Conservation (phyloP, 2,113 vertebrate genomes). For the Gnathonemus echidnorhynchus region DNA sequence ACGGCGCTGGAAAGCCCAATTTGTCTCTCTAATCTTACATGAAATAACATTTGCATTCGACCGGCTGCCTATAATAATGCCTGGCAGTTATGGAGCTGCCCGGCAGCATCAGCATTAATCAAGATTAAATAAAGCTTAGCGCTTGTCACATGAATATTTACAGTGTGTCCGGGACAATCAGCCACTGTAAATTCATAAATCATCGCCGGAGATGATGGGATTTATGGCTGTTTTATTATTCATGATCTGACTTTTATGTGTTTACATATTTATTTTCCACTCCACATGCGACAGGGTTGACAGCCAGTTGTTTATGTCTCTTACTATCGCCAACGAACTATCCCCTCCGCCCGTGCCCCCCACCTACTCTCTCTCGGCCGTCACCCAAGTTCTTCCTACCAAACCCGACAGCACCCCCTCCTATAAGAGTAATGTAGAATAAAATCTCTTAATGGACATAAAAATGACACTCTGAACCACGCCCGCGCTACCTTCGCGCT, state of each 20-base stretch:
- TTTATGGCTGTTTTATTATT: constrained; percentile 69
- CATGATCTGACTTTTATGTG: constrained; percentile 69
- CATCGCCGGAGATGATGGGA: constrained; percentile 57
- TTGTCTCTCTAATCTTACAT: constrained; percentile 48
- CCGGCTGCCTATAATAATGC: constrained; percentile 43
- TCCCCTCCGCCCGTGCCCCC: not conserved
- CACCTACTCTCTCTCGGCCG: not conserved
- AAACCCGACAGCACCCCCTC: constrained; percentile 11
- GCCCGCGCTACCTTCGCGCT: not conserved
- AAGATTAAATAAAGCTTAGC: constrained; percentile 59
- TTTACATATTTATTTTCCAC: constrained; percentile 62
- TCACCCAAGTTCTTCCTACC: not conserved
- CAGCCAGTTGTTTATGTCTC: constrained; percentile 31
- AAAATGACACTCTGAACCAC: not conserved
- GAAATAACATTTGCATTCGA: constrained; percentile 51
- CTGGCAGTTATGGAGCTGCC: constrained; percentile 44
- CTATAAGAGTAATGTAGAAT: not conserved
- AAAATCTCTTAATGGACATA: not conserved
- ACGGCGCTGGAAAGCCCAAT: constrained; percentile 29
- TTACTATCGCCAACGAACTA: not conserved
- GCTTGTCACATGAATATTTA: constrained; percentile 50
- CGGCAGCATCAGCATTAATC: constrained; percentile 59
- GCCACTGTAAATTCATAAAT: constrained; percentile 64
- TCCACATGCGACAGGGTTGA: constrained; percentile 31
- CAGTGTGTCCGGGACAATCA: constrained; percentile 50